Conservation (phyloP, 1,140 invertebrate species). For the Drosophila orosa region DNA sequence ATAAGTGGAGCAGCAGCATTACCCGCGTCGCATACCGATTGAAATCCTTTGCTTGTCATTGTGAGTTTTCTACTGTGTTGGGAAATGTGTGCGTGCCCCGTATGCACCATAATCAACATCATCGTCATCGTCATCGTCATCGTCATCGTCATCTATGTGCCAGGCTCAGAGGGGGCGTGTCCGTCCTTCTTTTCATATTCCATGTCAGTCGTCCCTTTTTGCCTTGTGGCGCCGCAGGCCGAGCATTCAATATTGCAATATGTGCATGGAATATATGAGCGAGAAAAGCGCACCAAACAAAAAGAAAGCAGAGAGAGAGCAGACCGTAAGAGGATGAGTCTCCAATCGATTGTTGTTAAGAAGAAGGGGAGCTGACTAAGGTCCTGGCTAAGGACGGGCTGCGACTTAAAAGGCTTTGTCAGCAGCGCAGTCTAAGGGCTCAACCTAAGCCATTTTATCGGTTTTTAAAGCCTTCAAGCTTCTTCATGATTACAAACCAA, state of each 20-base stretch:
- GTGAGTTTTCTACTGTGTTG: constrained; percentile 38
- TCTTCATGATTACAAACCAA: neutral
- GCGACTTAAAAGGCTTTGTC: constrained; percentile 8
- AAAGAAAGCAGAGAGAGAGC: neutral
- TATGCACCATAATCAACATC: constrained; percentile 21
- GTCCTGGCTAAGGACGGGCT: constrained; percentile 10
- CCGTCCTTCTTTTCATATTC: constrained; percentile 10
- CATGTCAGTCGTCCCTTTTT: constrained; percentile 6
- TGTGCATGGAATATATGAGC: constrained; percentile 43
- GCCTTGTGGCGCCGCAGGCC: constrained; percentile 42
- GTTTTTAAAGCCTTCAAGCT: neutral
- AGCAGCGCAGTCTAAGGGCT: constrained; percentile 6
- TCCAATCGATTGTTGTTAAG: constrained; percentile 48
- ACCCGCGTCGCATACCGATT: constrained; percentile 34
- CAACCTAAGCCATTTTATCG: constrained; percentile 10
- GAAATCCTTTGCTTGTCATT: constrained; percentile 59
- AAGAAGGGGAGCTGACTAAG: constrained; percentile 6
- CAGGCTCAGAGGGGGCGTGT: constrained; percentile 8
- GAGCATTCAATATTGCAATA: constrained; percentile 71
- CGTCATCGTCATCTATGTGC: constrained; percentile 14
- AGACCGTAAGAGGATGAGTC: constrained; percentile 8
- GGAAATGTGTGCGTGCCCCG: constrained; percentile 14
- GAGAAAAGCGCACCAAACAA: constrained; percentile 11
- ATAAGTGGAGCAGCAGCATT: constrained; percentile 27
- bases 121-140: constrained; percentile 18